These are phyloP conservation scores for Apeira syringaria DNA, from an alignment of 2,888 invertebrate species.

Conservation along the genomic window DNA sequence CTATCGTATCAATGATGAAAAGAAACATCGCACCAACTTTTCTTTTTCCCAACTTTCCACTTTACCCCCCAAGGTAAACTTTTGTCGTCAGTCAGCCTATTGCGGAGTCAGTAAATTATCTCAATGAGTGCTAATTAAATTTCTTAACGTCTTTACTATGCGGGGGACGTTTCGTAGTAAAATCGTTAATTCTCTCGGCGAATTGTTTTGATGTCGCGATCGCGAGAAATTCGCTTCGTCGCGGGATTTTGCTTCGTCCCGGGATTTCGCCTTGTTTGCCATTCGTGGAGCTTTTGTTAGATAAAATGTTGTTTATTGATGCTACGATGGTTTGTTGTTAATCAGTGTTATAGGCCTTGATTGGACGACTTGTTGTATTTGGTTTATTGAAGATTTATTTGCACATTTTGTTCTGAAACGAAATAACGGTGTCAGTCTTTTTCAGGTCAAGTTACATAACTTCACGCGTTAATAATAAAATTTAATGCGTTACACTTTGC, in stretches of 20 bases:
- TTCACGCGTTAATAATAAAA: no score
- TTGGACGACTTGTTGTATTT: constrained; percentile 8
- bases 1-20: neutral
- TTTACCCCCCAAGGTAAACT: constrained; percentile 43
- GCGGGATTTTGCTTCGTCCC: constrained; percentile 30
- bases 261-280: constrained; percentile 35
- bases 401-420: no score
- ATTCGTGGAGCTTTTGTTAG: constrained; percentile 30
- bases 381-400: neutral
- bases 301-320: constrained; percentile 23
- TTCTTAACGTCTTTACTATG: constrained; percentile 66
- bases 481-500: no score
- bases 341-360: constrained; percentile 11
- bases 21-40: neutral
- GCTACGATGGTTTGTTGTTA: constrained; percentile 22
- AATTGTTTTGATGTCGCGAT: constrained; percentile 57
- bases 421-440: no score
- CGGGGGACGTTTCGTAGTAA: constrained; percentile 48
- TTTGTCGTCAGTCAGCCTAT: constrained; percentile 57
- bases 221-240: constrained; percentile 35
- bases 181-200: constrained; percentile 57
- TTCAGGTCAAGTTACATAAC: no score
- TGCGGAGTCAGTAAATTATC: constrained; percentile 70
- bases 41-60: constrained; percentile 5
- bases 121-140: constrained; percentile 74